Base-by-base conservation (phyloP, 2,797 vertebrate genomes). In the Tauraco hartlaubi region DNA sequence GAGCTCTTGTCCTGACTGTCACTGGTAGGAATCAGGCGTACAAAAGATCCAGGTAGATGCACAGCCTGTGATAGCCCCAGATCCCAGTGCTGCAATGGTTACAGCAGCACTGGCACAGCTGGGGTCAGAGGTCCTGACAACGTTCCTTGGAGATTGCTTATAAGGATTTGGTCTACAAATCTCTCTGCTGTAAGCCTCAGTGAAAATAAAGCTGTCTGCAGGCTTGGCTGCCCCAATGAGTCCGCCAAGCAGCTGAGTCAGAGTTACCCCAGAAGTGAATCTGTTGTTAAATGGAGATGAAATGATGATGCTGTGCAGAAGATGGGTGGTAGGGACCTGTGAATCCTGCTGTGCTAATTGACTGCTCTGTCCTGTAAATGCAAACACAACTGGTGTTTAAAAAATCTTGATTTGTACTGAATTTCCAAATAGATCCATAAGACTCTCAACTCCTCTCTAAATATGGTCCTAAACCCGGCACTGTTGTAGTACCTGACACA, bases 241-340 rank as follows among this genome's bases (percentile, higher is more conserved):
- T 56, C 64, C 78, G 69, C 37, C 46, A 90, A 68, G 46, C 58
- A 93, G 83, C 71, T 75, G 91, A 92, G 77, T 75, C 83, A 94
- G 68, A 64, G 69, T 78, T 90, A 96, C 37, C 46, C 83, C 22
- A 75, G 69, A 58, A 0, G 0, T 81, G 88, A 94, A 90, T 76
- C 91, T 86, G 68, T 61, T 72, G 78, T 86, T 88, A 71, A 85
- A 74, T 12, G 28, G 44, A 90, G 92, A 37, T 54, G 41, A 92
- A 88, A 85, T 71, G 14, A 81, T 72, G 69, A 61, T 61, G 37
- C 16, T 62, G 58, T 61, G 29, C 5, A 44, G 68, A 88, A 93
- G 72, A 59, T 0, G 12, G 11, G 46, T 75, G 61, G n/a, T 3
- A 6, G 41, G 18, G 22, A 56, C 3, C 4, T 31, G 33, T 52